Evolutionary conservation across 2,113 vertebrate genomes (phyloP).

Genomic region (Festucalex cinctus): DNA sequence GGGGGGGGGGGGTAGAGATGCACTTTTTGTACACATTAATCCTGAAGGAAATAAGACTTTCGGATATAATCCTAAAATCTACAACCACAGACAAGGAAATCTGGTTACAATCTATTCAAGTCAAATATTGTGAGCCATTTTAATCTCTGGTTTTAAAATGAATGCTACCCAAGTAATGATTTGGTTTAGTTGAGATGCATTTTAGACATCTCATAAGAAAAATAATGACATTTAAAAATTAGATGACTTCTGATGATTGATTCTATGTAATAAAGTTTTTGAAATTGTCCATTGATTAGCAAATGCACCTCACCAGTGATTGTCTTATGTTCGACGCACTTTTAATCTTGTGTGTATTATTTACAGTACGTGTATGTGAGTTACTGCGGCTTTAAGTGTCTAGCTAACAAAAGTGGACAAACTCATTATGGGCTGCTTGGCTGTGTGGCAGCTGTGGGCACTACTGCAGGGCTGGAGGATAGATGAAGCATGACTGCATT

Average conservation of each 20-base stretch:
- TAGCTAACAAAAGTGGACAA: slow-evolving; percentile 22
- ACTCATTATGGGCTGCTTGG: slow-evolving; percentile 26
- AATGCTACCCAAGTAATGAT: neutral
- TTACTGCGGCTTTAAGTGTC: neutral
- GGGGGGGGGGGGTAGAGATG: slow-evolving; percentile 4
- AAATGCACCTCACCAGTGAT: neutral
- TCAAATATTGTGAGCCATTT: slow-evolving; percentile 1
- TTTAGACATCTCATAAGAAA: too few relatives aligned
- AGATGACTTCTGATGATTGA: too few relatives aligned
- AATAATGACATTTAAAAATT: too few relatives aligned
- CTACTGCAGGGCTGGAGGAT: slow-evolving; percentile 33
- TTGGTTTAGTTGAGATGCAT: too few relatives aligned
- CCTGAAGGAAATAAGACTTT: slow-evolving; percentile 12
- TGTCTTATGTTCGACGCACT: neutral
- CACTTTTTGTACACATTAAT: slow-evolving; percentile 42
- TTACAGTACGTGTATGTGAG: neutral
- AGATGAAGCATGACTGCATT: slow-evolving; percentile 40
- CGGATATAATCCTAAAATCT: slow-evolving; percentile 28
- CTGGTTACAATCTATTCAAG: slow-evolving; percentile 5
- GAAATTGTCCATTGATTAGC: neutral
- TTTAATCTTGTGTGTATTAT: neutral
- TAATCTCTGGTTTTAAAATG: slow-evolving; percentile 26
- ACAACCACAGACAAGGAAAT: slow-evolving; percentile 11
- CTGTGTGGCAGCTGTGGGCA: slow-evolving; percentile 31
- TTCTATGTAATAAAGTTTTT: too few relatives aligned